Conservation (phyloP, 1,140 invertebrate species). For the Glomeris maerens region DNA sequence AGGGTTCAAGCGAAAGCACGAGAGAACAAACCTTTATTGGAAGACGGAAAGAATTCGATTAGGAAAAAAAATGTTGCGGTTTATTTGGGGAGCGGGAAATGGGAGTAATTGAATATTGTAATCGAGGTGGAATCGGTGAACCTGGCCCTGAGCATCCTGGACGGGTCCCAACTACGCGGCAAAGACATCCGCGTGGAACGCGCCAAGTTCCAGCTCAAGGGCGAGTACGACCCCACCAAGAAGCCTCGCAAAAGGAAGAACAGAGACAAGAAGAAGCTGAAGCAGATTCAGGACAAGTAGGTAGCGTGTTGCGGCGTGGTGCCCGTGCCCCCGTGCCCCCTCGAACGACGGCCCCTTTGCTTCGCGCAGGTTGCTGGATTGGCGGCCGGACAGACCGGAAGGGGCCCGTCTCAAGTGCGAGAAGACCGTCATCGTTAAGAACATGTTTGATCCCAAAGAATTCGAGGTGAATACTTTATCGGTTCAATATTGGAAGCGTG, state of each 20-base stretch:
- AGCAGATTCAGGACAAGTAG: constrained; percentile 85
- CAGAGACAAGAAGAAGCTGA: constrained; percentile 77
- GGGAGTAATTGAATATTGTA: too few species aligned
- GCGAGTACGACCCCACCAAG: constrained; percentile 79
- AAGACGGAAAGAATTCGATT: too few species aligned
- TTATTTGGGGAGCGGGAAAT: too few species aligned
- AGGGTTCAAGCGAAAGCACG: too few species aligned
- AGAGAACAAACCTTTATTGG: too few species aligned
- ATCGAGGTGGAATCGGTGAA: constrained; percentile 82
- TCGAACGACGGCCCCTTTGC: constrained; percentile 3
- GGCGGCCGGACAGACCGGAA: constrained; percentile 79
- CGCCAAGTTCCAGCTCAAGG: constrained; percentile 91
- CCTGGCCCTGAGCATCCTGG: constrained; percentile 78
- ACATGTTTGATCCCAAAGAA: constrained; percentile 77
- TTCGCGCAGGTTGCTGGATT: constrained; percentile 67
- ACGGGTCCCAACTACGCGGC: constrained; percentile 58
- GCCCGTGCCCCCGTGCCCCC: neutral
- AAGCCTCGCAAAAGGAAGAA: constrained; percentile 86
- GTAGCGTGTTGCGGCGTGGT: constrained; percentile 17
- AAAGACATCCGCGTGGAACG: constrained; percentile 73
- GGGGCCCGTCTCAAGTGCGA: constrained; percentile 75
- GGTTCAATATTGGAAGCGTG: too few species aligned
- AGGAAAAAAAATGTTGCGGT: too few species aligned
- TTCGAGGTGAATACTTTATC: constrained; percentile 49
- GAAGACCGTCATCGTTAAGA: constrained; percentile 81